Percentiles rank a stretch among this genome's conserved stretches.
phyloP scores from a whole-genome alignment of 2,113 vertebrate species.

The Thymallus thymallus region DNA sequence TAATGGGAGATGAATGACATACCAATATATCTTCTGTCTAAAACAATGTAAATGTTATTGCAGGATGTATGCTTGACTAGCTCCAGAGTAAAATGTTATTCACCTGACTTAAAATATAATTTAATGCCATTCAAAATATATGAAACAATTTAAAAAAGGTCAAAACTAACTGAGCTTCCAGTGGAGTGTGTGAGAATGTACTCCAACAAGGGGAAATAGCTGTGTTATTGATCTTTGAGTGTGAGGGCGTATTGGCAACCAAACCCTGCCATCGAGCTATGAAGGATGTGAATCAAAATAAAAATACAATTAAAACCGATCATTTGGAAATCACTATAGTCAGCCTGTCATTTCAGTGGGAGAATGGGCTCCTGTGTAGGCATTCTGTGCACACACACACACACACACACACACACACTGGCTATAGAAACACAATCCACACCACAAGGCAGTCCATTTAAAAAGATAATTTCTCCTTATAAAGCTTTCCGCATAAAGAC shows the following conservation, averaged over 20 bases:
- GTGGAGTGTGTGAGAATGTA: conserved; percentile 73
- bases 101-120: conserved; percentile 13
- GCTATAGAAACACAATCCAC: conserved; percentile 72
- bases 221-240: conserved; percentile 58
- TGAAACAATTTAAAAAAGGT: background rate
- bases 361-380: conserved; percentile 60
- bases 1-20: too few species aligned
- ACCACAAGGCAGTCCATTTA: conserved; percentile 74
- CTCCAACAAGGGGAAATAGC: conserved; percentile 64
- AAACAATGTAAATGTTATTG: too few species aligned
- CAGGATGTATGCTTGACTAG: conserved; percentile 12
- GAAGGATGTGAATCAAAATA: conserved; percentile 36
- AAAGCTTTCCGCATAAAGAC: conserved; percentile 81
- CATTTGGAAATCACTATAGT: conserved; percentile 29
- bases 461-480: conserved; percentile 78
- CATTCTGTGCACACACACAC: conserved; percentile 46
- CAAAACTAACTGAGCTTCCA: conserved; percentile 31
- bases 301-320: conserved; percentile 23
- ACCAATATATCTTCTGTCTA: too few species aligned
- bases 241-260: conserved; percentile 23
- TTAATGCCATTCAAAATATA: background rate
- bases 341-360: conserved; percentile 43
- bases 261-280: conserved; percentile 48
- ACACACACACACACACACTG: conserved; percentile 56
- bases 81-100: conserved; percentile 38